Conservation (phyloP, 2,113 vertebrate species). For the Erythrocercus mccallii region DNA sequence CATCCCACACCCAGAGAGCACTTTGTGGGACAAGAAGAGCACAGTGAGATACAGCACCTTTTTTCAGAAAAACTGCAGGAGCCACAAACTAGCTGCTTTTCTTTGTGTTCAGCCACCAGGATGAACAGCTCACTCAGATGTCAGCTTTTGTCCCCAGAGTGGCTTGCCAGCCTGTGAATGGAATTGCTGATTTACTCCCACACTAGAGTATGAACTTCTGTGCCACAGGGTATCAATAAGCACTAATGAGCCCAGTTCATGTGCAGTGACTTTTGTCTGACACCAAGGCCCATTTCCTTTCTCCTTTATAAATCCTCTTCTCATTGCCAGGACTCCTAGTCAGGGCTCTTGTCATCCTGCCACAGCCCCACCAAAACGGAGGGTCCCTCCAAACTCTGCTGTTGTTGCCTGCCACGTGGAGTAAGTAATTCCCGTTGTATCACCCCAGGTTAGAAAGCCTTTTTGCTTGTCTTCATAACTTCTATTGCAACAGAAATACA, state of each 20-base stretch:
- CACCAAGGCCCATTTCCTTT: not conserved
- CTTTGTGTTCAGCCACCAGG: not conserved
- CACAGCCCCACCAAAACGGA: not conserved
- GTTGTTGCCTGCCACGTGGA: not conserved
- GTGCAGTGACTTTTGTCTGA: not conserved
- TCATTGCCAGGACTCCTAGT: fast-evolving
- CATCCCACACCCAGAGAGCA: not conserved
- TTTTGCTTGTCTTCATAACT: not conserved
- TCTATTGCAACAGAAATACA: not conserved
- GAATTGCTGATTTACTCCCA: not conserved
- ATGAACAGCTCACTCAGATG: not conserved
- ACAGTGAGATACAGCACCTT: not conserved
- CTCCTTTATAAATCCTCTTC: not conserved
- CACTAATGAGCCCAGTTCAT: not conserved
- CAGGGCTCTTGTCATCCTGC: not conserved
- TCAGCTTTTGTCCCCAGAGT: not conserved
- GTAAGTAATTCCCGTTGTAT: not conserved
- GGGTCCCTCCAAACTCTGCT: not conserved
- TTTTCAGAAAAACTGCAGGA: not conserved
- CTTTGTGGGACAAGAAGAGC: not conserved
- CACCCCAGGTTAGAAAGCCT: not conserved
- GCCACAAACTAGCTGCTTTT: not conserved
- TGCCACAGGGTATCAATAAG: not conserved
- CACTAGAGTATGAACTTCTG: not conserved
- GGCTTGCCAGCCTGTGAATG: not conserved